Evolutionary conservation across 2,888 invertebrate genomes (phyloP), one percentile per base, ranked within the genome.

Genomic region (Luperina nickerlii): DNA sequence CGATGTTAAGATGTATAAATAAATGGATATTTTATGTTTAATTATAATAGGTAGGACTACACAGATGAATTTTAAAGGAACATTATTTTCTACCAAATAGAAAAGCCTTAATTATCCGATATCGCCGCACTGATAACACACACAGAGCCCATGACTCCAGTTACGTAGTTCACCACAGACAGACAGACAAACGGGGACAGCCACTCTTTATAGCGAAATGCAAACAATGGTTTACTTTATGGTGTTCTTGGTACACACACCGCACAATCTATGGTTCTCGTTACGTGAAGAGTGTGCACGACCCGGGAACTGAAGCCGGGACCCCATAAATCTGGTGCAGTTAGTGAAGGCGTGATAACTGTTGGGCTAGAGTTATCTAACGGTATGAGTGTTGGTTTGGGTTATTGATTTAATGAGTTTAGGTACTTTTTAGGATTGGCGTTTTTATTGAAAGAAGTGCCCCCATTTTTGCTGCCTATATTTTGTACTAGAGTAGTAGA

Each of bases 231-330:
- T 24, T 48, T 76, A 76, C 84, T 88, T 90, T 87, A 88, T 84
- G 72, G 68, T 79, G 65, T 42, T 76, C 79, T 74, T 72, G 83
- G 24, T 74, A 83, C 82, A 85, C 80, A 89, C 82, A 86, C 73
- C 75, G 76, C 38, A 81, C 81, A 83, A 88, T 88, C 79, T 88
- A 88, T 82, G 78, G 69, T 20, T 13, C 86, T 86, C 83, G 89
- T 89, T 89, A 89, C 89, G 89, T 88, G 85, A 83, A 75, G 74
- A 84, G 81, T 81, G 84, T 85, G 87, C 90, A 84, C 85, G 89
- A 89, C 89, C 90, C 89, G 89, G 89, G 90, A 89, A 89, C 90
- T 85, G 81, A 82, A 84, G 69, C 27, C 20, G 60, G 72, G 90
- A 88, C 88, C 85, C 51, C 81, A 90, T 89, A 90, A 90, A 89